These are phyloP conservation scores for Laticauda colubrina DNA, from an alignment of 2,113 vertebrate species.

Conservation along the genomic window DNA sequence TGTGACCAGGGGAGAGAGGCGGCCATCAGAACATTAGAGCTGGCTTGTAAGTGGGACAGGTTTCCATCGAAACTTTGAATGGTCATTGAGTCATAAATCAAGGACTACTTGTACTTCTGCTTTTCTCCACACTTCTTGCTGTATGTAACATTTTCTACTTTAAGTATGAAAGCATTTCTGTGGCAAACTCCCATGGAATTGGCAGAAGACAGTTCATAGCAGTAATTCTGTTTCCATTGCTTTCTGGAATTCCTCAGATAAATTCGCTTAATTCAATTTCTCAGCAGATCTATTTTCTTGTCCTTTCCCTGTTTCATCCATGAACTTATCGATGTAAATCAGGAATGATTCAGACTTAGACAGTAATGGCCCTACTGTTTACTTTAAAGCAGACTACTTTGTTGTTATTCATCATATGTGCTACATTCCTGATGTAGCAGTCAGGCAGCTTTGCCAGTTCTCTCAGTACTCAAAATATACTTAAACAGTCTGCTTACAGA, in stretches of 20 bases:
- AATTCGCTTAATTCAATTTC: background rate
- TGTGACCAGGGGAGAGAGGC: background rate
- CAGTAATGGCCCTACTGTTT: background rate
- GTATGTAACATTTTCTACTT: background rate
- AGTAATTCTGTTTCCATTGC: background rate
- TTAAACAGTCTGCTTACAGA: background rate
- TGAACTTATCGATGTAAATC: background rate
- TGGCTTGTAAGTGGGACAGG: background rate
- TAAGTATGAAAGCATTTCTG: background rate
- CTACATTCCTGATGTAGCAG: background rate
- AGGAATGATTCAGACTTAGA: background rate
- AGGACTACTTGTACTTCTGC: background rate
- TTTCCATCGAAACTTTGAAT: background rate
- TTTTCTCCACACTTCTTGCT: background rate
- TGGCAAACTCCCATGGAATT: background rate
- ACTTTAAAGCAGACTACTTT: background rate
- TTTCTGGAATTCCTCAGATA: background rate
- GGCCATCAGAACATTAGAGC: background rate
- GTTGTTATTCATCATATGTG: background rate
- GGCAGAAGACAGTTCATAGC: background rate
- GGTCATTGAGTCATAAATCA: background rate
- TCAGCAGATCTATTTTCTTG: background rate
- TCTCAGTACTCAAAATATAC: background rate
- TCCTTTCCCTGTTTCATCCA: background rate
- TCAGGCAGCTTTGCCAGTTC: background rate